phyloP scores from a whole-genome alignment of 2,888 invertebrate species.

The Tachystola acroxantha region DNA sequence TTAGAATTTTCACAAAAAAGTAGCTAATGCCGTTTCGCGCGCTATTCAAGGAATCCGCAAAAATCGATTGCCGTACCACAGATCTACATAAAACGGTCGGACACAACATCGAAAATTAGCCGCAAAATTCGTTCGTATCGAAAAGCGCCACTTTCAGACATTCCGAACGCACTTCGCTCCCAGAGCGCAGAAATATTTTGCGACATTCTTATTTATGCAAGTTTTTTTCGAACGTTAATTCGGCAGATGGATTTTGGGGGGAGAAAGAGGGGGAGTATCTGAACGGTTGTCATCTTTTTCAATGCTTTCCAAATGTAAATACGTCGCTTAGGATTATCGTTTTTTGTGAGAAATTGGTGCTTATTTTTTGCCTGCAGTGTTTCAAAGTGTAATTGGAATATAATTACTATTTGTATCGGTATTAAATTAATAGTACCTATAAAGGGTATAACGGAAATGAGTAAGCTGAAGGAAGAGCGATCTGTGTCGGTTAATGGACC shows the following conservation, averaged over 20 bases:
- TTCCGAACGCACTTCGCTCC: neutral
- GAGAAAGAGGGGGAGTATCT: constrained; percentile 21
- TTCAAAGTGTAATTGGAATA: no score
- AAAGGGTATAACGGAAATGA: no score
- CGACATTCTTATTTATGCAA: constrained; percentile 47
- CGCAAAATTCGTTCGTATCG: neutral
- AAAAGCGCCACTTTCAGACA: neutral
- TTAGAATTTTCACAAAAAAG: no score
- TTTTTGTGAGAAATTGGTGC: constrained; percentile 10
- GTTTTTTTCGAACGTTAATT: constrained; percentile 56
- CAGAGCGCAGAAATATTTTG: constrained; percentile 19
- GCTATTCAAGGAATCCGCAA: no score
- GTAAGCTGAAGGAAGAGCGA: no score
- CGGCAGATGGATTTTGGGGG: constrained; percentile 57
- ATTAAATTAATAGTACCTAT: no score
- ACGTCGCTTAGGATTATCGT: constrained; percentile 22
- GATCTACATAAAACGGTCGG: neutral
- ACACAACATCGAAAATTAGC: constrained; percentile 2
- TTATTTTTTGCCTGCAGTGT: no score
- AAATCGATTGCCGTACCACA: no score
- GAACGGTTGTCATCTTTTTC: constrained; percentile 26
- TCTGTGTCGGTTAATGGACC: no score
- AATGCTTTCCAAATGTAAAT: constrained; percentile 24
- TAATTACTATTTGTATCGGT: no score
- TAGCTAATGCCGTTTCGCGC: no score